Conservation (phyloP, 1,140 invertebrate genomes). For the Pseudomyrmex gracilis region DNA sequence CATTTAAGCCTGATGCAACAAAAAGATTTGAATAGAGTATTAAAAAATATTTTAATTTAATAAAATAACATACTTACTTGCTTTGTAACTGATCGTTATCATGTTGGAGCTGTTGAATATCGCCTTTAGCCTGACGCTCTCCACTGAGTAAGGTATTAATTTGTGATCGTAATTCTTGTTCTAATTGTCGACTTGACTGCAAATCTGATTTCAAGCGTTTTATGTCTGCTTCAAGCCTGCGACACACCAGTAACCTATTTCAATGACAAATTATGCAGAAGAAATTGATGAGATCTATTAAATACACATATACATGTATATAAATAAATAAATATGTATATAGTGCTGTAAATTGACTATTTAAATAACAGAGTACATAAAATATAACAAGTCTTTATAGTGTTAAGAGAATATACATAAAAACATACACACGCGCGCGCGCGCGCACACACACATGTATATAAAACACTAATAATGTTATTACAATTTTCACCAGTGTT, state of each 20-base stretch:
- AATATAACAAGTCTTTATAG: no score
- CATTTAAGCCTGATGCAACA: no score
- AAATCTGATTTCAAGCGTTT: conserved; percentile 93
- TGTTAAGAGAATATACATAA: no score
- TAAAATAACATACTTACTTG: conserved; percentile 86
- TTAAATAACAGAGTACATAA: no score
- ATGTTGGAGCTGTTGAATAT: conserved; percentile 91
- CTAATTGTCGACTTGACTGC: conserved; percentile 90
- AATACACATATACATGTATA: conserved; percentile 28
- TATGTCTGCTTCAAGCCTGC: conserved; percentile 89
- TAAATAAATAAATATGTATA: conserved; percentile 36
- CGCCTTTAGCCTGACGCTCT: conserved; percentile 91
- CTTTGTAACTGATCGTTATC: conserved; percentile 93
- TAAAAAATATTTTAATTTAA: conserved; percentile 7
- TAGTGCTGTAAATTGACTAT: not conserved
- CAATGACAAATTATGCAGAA: conserved; percentile 71
- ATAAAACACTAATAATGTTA: not conserved
- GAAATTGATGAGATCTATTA: conserved; percentile 45
- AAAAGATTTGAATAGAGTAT: not conserved
- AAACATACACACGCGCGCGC: no score
- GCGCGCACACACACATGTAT: no score
- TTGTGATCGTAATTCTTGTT: conserved; percentile 94
- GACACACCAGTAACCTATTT: conserved; percentile 84
- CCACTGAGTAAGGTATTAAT: conserved; percentile 87
- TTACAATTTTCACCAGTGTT: conserved; percentile 37